These are phyloP conservation scores for Oithona nana DNA, from an alignment of 2,888 invertebrate genomes.

Conservation along the genomic window DNA sequence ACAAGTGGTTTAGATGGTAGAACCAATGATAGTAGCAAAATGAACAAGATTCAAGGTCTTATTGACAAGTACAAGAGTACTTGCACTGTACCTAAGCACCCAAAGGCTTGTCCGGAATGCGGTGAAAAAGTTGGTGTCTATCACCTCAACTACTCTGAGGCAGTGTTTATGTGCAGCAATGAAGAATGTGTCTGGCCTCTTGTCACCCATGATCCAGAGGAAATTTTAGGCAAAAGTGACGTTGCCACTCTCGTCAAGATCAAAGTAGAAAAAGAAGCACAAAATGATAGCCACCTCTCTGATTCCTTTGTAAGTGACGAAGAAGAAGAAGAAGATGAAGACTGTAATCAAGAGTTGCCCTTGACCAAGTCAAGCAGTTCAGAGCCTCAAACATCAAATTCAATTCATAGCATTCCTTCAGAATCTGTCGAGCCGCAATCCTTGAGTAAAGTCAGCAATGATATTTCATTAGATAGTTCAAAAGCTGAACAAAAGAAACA, in stretches of 20 bases:
- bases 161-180: conserved; percentile 4
- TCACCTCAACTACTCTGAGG: background rate
- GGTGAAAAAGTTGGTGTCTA: background rate
- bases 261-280: background rate
- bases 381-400: background rate
- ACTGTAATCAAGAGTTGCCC: too few species aligned
- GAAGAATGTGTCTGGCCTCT: conserved; percentile 3
- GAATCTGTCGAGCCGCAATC: background rate
- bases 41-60: too few species aligned
- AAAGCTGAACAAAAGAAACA: background rate
- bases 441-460: background rate
- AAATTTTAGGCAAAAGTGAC: conserved; percentile 10
- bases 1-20: too few species aligned
- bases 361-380: background rate
- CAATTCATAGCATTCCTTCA: background rate
- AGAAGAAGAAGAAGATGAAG: too few species aligned
- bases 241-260: background rate
- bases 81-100: conserved; percentile 1
- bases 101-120: background rate
- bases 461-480: background rate
- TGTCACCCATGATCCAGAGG: background rate
- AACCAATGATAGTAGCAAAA: too few species aligned
- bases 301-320: background rate
- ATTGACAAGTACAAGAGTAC: background rate
- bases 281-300: background rate